phyloP scores from a whole-genome alignment of 2,797 vertebrate species.

The Tauraco hartlaubi region DNA sequence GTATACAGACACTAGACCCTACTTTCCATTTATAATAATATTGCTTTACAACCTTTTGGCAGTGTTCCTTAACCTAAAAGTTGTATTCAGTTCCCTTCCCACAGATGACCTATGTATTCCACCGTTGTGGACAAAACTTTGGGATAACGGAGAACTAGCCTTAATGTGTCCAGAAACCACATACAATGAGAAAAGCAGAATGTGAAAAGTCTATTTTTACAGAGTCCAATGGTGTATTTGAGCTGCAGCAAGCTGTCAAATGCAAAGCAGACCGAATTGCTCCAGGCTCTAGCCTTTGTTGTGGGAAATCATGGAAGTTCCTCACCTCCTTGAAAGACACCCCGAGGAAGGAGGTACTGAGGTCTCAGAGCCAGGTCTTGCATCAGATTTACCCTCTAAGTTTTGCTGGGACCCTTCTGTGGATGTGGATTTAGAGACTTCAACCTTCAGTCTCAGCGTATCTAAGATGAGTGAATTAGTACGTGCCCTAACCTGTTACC shows the following conservation, averaged over 20 bases:
- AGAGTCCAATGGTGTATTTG: not conserved
- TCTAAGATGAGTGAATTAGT: not conserved
- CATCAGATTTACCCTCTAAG: not conserved
- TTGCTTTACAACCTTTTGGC: constrained; percentile 32
- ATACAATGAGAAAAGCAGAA: not conserved
- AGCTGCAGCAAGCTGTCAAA: not conserved
- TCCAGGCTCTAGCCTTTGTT: not conserved
- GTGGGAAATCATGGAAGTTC: not conserved
- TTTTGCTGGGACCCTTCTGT: not conserved
- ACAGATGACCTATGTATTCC: not conserved
- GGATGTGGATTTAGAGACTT: not conserved
- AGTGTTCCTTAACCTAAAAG: not conserved
- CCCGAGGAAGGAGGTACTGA: not conserved
- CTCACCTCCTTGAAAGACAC: not conserved
- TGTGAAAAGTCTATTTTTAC: not conserved
- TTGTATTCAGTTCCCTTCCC: not conserved
- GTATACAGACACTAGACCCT: not conserved
- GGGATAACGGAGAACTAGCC: not conserved
- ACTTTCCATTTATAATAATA: not conserved
- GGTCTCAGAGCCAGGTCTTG: not conserved
- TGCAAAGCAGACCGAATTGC: not conserved
- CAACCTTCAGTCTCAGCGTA: not conserved
- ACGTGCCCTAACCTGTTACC: not conserved
- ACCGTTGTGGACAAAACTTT: not conserved
- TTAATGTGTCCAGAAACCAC: not conserved